phyloP scores from a whole-genome alignment of 2,113 vertebrate species.

The Desmodus rotundus region DNA sequence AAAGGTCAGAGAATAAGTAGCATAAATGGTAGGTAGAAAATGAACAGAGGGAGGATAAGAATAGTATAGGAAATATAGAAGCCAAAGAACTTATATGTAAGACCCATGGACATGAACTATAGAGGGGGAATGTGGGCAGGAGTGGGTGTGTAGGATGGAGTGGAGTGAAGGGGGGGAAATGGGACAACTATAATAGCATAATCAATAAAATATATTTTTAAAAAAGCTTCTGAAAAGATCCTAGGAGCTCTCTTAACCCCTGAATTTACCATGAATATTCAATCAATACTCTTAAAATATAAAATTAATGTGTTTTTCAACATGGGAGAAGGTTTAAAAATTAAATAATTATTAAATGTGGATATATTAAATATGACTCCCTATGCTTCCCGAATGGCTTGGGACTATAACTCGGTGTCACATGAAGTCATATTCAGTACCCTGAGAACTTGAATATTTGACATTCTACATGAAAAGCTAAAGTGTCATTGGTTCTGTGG shows the following conservation, averaged over 20 bases:
- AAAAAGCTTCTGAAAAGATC: constrained; percentile 9
- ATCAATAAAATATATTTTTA: too few species aligned
- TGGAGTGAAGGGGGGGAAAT: too few species aligned
- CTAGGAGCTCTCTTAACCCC: constrained; percentile 7
- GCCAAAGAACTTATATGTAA: too few species aligned
- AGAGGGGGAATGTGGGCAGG: too few species aligned
- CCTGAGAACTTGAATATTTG: background rate
- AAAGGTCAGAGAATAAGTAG: too few species aligned
- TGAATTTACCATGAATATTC: constrained; percentile 7
- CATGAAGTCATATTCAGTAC: background rate
- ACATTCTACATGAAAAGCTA: background rate
- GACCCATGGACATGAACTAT: too few species aligned
- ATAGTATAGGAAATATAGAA: too few species aligned
- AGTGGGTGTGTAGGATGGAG: too few species aligned
- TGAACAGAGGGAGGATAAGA: too few species aligned
- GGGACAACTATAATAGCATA: too few species aligned
- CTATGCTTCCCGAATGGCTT: background rate
- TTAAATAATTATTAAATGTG: constrained; percentile 8
- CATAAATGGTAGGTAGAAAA: too few species aligned
- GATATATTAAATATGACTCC: background rate
- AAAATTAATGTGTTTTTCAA: background rate
- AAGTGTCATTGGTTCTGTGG: background rate
- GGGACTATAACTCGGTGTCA: background rate
- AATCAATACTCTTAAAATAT: background rate
- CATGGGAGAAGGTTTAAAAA: background rate